phyloP scores from a whole-genome alignment of 2,797 vertebrate species.

The Gymnothorax reevesii region DNA sequence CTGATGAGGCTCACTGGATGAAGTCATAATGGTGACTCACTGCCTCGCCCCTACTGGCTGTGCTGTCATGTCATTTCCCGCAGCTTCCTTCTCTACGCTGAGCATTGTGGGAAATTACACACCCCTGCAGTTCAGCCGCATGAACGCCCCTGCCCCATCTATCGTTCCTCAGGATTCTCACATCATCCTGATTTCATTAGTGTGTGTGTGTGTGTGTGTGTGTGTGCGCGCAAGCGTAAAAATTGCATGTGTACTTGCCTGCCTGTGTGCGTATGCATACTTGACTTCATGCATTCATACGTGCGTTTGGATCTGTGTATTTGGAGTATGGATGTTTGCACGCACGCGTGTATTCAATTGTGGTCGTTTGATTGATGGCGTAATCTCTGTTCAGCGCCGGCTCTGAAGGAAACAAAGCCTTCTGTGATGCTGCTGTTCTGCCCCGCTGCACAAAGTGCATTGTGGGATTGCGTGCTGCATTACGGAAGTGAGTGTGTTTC shows the following conservation, averaged over 20 bases:
- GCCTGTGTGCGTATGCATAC: no score
- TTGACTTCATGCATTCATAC: no score
- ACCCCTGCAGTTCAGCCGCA: conserved; percentile 48
- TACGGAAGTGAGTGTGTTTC: neutral
- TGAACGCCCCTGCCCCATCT: conserved; percentile 46
- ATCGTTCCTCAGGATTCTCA: conserved; percentile 27
- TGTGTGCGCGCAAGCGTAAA: neutral
- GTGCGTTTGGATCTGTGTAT: no score
- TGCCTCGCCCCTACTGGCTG: conserved; percentile 59
- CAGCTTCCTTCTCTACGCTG: conserved; percentile 54
- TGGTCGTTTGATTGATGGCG: neutral
- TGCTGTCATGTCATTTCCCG: conserved; percentile 50
- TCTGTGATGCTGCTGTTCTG: neutral
- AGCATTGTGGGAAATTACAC: conserved; percentile 61
- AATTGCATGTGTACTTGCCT: neutral
- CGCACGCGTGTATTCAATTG: neutral
- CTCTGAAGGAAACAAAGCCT: neutral
- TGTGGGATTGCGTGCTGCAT: neutral
- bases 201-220: no score
- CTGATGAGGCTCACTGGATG: conserved; percentile 58
- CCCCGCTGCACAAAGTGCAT: neutral
- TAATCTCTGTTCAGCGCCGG: neutral
- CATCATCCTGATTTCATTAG: neutral
- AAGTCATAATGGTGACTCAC: conserved; percentile 66
- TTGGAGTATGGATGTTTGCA: no score